Evolutionary conservation across 2,113 vertebrate genomes (phyloP), one percentile per base, ranked within the genome.

Genomic region (Indicator indicator): DNA sequence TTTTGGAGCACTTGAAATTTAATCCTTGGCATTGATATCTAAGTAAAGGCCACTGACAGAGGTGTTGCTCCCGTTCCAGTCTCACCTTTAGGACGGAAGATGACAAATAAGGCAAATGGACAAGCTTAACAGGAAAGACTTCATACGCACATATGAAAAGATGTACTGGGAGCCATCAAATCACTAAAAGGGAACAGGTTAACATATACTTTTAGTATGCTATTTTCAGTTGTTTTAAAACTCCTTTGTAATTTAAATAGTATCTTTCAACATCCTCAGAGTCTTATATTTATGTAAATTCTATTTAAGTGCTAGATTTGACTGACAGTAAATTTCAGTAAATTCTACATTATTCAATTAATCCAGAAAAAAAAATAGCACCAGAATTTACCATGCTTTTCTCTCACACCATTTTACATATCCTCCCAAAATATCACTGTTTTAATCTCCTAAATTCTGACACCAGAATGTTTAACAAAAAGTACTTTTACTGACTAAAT

Each of bases 1-100:
- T 69, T 80, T 90, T 90, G 79, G 42, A 94, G 42, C 40, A 52
- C 59, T 93, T 83, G 58, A 87, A 93, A 94, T 89, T 28, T 63
- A 90, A 93, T 89, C 76, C 38, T 83, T 87, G 69, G 80, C 16
- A 15, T 42, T 82, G 65, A 46, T 30, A 86, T 17, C 30, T 24
- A 74, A 83, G 74, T 40, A 87, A 85, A 94, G 94, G 24, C 24
- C 48, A 85, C 59, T 46, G 46, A 32, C 83, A 86, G 74, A 88
- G 63, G 60, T 88, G 72, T 54, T 95, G 86, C 38, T 95, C 30
- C 75, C 4, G 1, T 80, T 94, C 78, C 80, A 73, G 33, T 26
- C 75, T 89, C 88, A 89, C 70, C 4, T 4, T 80, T 62, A 91
- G 32, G 75, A 81, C 15, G 67, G 58, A 88, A 70, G 62, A 74